A percentile compares a stretch with the other conserved stretches of the same genome.
Evolutionary conservation across 1,140 invertebrate species (phyloP).

Genomic region (Lysiphlebus fabarum): DNA sequence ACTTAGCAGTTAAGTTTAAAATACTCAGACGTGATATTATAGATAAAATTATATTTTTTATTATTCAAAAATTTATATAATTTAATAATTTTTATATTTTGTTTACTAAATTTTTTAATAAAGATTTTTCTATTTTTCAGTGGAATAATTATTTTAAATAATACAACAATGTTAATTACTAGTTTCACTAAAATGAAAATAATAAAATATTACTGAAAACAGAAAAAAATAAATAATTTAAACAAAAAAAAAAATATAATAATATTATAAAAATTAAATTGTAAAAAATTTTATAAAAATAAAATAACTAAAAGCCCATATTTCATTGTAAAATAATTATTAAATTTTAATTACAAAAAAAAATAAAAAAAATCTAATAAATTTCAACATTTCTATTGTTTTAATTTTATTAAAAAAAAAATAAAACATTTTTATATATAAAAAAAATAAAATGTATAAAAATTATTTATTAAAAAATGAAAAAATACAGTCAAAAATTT

Average conservation of each 20-base stretch:
- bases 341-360: too few relatives aligned
- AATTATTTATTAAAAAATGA: too few relatives aligned
- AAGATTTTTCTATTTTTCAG: conserved; percentile 9
- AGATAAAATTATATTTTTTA: conserved; percentile 1
- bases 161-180: conserved; percentile 15
- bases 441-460: too few relatives aligned
- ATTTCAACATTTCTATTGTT: too few relatives aligned
- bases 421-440: too few relatives aligned
- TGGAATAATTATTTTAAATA: conserved; percentile 7
- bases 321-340: too few relatives aligned
- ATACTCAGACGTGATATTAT: conserved; percentile 7
- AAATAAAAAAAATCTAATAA: too few relatives aligned
- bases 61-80: too few relatives aligned
- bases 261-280: background rate
- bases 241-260: background rate
- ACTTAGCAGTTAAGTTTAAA: background rate
- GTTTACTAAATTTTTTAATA: background rate
- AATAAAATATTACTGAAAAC: too few relatives aligned
- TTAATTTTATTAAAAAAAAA: too few relatives aligned
- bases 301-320: background rate
- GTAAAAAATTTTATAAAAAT: background rate
- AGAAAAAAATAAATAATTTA: too few relatives aligned
- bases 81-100: background rate
- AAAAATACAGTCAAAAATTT: too few relatives aligned
- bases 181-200: background rate